Percentiles rank a stretch among this genome's conserved stretches.
These are phyloP conservation scores for Xylota segnis DNA, from an alignment of 2,888 invertebrate genomes.

Conservation along the genomic window DNA sequence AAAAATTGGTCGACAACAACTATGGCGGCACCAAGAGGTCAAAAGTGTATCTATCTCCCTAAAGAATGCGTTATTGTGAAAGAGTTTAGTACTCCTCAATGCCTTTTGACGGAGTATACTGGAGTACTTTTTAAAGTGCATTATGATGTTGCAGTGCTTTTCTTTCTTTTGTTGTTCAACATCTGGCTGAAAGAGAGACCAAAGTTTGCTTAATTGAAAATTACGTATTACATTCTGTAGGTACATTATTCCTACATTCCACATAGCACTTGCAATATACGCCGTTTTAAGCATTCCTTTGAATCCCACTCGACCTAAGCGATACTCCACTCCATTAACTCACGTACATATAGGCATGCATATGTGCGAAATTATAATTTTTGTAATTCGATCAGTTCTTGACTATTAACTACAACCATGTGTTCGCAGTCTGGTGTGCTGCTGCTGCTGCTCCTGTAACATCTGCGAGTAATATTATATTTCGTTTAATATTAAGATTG, in stretches of 20 bases:
- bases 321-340: conserved; percentile 30
- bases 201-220: conserved; percentile 2
- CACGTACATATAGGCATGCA: conserved; percentile 11
- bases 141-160: conserved; percentile 58
- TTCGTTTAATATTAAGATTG: conserved; percentile 11
- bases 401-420: background rate
- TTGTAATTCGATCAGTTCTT: conserved; percentile 29
- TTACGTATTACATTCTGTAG: background rate
- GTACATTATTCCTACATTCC: background rate
- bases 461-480: conserved; percentile 14
- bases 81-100: conserved; percentile 39
- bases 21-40: conserved; percentile 42
- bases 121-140: conserved; percentile 63
- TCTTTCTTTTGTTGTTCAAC: conserved; percentile 37
- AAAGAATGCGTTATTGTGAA: conserved; percentile 64
- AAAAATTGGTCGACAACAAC: conserved; percentile 5
- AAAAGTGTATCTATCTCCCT: conserved; percentile 52
- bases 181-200: background rate
- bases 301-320: conserved; percentile 19
- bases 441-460: conserved; percentile 12
- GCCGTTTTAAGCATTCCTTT: background rate
- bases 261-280: background rate
- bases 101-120: conserved; percentile 31
- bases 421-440: background rate
- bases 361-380: conserved; percentile 23